Evolutionary conservation across 2,113 vertebrate genomes (phyloP).

Genomic region (Tylochromis polylepis): DNA sequence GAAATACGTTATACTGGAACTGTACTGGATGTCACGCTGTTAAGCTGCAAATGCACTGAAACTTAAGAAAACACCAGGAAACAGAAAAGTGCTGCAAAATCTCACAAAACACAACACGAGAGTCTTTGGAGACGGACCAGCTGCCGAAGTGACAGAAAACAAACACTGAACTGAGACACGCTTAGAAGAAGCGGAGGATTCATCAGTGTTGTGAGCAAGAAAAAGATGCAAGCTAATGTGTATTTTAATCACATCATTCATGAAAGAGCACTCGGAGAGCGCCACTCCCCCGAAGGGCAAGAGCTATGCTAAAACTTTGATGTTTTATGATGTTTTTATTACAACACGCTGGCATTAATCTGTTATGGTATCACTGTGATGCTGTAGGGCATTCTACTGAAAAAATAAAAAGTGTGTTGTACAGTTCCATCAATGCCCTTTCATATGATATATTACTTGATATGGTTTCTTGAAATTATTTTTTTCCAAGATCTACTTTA

Average conservation of each 20-base stretch:
- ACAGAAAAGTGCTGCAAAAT: neutral
- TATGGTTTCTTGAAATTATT: neutral
- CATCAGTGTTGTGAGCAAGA: neutral
- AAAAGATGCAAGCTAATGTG: neutral
- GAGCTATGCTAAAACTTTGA: neutral
- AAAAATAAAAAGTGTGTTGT: neutral
- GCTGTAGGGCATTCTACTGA: neutral
- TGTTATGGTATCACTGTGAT: neutral
- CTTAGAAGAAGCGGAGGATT: neutral
- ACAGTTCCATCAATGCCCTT: neutral
- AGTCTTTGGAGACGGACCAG: accelerated
- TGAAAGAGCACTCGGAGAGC: neutral
- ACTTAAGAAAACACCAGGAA: neutral
- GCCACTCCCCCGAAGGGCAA: neutral
- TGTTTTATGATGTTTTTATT: neutral
- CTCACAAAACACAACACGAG: neutral
- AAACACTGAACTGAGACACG: neutral
- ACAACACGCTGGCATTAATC: neutral
- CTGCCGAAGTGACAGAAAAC: neutral
- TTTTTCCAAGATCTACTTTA: neutral
- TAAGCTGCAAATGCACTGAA: neutral
- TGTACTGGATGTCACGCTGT: neutral
- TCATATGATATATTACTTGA: neutral
- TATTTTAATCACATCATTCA: neutral
- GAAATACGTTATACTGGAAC: neutral